Evolutionary conservation across 2,113 vertebrate genomes (phyloP).

Genomic region (Dicaeum eximium): DNA sequence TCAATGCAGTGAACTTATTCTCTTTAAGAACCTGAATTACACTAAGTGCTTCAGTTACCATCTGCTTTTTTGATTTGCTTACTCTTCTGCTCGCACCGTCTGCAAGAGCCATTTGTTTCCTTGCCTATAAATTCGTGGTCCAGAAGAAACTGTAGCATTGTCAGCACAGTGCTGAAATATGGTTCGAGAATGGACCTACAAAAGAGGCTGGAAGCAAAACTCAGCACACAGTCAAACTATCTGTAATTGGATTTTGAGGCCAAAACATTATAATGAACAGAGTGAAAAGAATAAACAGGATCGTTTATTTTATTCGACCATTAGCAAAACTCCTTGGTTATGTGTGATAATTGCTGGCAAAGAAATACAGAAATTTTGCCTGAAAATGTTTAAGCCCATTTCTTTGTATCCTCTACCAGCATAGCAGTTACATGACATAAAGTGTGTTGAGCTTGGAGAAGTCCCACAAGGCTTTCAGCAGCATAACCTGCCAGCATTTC

Average conservation of each 20-base stretch:
- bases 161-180: slow-evolving; percentile 39
- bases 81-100: not conserved
- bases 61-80: slow-evolving; percentile 54
- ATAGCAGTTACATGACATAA: slow-evolving; percentile 29
- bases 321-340: not conserved
- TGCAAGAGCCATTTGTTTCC: slow-evolving; percentile 44
- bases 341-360: not conserved
- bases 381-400: not conserved
- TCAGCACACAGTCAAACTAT: not conserved
- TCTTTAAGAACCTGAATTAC: slow-evolving; percentile 32
- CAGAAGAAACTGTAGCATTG: slow-evolving; percentile 15
- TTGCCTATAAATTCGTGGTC: slow-evolving; percentile 18
- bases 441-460: not conserved
- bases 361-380: not conserved
- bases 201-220: slow-evolving; percentile 20
- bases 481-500: not conserved
- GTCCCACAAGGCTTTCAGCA: slow-evolving; percentile 33
- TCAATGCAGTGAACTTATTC: slow-evolving; percentile 1
- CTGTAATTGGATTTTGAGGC: slow-evolving; percentile 29
- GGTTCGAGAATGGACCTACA: not conserved
- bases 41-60: slow-evolving; percentile 14
- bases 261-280: not conserved
- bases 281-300: slow-evolving; percentile 9
- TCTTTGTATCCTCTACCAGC: not conserved
- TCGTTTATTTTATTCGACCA: not conserved